phyloP scores from a whole-genome alignment of 2,888 invertebrate genomes.

The Acrobasis consociella region DNA sequence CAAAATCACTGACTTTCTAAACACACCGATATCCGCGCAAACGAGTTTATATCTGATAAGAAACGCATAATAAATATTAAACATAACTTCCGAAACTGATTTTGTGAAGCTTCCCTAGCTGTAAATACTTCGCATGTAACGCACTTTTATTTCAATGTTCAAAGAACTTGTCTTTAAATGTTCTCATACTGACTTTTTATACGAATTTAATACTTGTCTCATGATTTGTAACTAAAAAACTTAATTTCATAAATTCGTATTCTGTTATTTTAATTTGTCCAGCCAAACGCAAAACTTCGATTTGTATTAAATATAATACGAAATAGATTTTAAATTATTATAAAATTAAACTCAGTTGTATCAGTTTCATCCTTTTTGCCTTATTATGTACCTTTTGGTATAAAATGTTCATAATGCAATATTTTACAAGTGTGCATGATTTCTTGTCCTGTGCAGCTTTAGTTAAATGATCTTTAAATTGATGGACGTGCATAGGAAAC shows the following conservation, averaged over 20 bases:
- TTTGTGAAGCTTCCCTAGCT: slow-evolving; percentile 45
- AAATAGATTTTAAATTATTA: background rate
- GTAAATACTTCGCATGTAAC: slow-evolving; percentile 28
- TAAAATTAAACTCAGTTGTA: background rate
- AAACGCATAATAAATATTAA: slow-evolving; percentile 44
- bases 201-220: slow-evolving; percentile 3
- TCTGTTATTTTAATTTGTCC: too few species aligned
- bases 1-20: slow-evolving; percentile 38
- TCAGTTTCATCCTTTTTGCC: background rate
- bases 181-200: background rate
- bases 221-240: background rate
- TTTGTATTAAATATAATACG: background rate
- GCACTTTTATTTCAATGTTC: background rate
- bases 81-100: slow-evolving; percentile 32
- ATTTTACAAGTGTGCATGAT: background rate
- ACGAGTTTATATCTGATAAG: slow-evolving; percentile 30
- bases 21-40: slow-evolving; percentile 25
- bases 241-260: too few species aligned
- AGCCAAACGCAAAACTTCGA: too few species aligned
- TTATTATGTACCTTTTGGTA: background rate
- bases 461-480: background rate
- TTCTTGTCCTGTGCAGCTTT: background rate
- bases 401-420: background rate
- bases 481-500: background rate
- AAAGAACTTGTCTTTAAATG: background rate